phyloP scores from a whole-genome alignment of 2,113 vertebrate genomes.

The Emydocephalus ijimae region DNA sequence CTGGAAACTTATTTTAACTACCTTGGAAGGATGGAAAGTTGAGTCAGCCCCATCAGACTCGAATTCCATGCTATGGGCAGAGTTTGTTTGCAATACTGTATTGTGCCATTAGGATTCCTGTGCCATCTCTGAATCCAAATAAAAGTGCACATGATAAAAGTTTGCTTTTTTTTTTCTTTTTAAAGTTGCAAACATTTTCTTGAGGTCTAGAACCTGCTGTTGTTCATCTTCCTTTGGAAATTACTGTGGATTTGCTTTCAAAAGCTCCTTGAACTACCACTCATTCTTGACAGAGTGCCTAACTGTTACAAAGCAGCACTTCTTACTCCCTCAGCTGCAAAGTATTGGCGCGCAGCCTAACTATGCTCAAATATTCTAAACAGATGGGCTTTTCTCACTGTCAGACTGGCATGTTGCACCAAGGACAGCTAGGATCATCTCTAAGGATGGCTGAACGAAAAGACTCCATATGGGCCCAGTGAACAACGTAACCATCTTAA shows the following conservation, averaged over 20 bases:
- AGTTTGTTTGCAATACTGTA: too few relatives aligned
- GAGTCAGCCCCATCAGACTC: too few relatives aligned
- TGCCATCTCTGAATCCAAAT: neutral
- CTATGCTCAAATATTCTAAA: conserved; percentile 7
- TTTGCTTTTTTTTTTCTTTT: neutral
- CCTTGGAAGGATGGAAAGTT: too few relatives aligned
- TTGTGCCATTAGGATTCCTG: too few relatives aligned
- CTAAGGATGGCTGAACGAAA: neutral
- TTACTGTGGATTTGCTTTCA: neutral
- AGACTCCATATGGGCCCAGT: conserved; percentile 2
- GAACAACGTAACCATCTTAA: neutral
- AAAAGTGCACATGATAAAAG: neutral
- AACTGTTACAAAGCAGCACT: neutral
- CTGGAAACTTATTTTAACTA: too few relatives aligned
- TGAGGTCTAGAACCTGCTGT: neutral
- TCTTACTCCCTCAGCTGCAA: neutral
- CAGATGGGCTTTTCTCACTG: conserved; percentile 19
- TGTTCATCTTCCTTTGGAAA: neutral
- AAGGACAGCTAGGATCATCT: neutral
- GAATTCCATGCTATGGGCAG: too few relatives aligned
- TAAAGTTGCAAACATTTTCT: neutral
- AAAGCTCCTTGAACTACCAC: neutral
- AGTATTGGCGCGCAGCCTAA: neutral
- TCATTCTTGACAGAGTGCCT: neutral
- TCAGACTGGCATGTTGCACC: neutral